Base-by-base conservation (phyloP, 2,888 invertebrate species). In the Synanthedon andrenaeformis region DNA sequence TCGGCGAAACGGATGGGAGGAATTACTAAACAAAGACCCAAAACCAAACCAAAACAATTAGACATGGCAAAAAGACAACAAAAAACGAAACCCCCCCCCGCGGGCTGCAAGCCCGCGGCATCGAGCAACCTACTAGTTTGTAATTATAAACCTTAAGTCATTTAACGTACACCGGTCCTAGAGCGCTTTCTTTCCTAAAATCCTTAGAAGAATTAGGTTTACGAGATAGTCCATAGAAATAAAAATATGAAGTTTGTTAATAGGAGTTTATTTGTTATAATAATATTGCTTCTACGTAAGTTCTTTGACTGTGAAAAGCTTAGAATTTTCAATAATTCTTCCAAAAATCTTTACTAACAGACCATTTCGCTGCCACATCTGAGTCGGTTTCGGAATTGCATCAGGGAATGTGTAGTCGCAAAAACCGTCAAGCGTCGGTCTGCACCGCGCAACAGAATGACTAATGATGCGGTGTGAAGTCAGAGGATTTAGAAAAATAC, bases 401-500 rank as follows among this genome's bases (percentile, higher is more conserved):
- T 72, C 69, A 67, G 65, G 55, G 59, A 61, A 57, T 35, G 35
- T 35, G 35, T 23, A 35, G 58, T 65, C 64, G 75, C 80, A 82
- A 82, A 82, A 83, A 82, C 69, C 67, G 58, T 57, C 71, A 84
- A 82, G 70, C 67, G 58, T 57, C 72, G 66, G 66, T 69, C 74
- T 63, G 65, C 75, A 68, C 69, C 67, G 62, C 61, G 62, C 65
- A 66, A 65, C 66, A 63, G 68, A 66, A 78, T 83, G 82, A 86
- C 72, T 79, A 84, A 84, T 83, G 83, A 82, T 79, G 66, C 59
- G 56, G 59, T 59, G 51, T 48, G 65, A 67, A 65, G 65, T 64
- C 65, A 49, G 63, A 63, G 74, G 75, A 75, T 79, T 77, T 71
- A 68, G 69, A 76, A 78, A 81, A 79, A 78, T 78, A 78, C 72